A percentile compares a stretch with the other conserved stretches of the same genome.
These are phyloP conservation scores for Heloderma charlesbogerti DNA, from an alignment of 2,113 vertebrate genomes.

Conservation along the genomic window DNA sequence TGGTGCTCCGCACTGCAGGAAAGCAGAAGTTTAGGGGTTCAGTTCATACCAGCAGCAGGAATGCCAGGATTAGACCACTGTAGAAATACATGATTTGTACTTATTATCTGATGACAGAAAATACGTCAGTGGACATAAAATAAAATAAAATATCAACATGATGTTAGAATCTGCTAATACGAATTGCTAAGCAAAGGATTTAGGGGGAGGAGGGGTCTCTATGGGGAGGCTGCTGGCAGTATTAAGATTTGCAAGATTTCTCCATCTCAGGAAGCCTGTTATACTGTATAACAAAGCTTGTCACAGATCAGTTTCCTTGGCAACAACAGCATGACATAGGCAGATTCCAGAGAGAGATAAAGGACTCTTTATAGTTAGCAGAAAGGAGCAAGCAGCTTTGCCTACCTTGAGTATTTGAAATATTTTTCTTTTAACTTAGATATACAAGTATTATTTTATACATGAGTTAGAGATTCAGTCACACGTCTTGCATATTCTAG, in stretches of 20 bases:
- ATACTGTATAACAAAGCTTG: conserved; percentile 55
- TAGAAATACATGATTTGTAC: neutral
- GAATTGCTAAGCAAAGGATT: neutral
- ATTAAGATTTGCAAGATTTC: conserved; percentile 28
- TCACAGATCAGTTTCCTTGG: conserved; percentile 68
- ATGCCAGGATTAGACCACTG: neutral
- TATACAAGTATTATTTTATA: conserved; percentile 45
- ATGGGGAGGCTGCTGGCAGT: conserved; percentile 10
- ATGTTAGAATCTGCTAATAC: neutral
- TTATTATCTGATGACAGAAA: neutral
- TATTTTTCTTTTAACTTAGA: conserved; percentile 3
- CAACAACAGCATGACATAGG: conserved; percentile 62
- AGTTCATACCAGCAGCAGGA: too few relatives aligned
- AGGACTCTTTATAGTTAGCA: conserved; percentile 48
- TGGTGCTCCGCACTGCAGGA: neutral
- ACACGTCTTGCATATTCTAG: conserved; percentile 28
- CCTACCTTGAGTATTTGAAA: conserved; percentile 35
- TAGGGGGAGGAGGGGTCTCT: neutral
- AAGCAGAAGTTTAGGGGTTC: neutral
- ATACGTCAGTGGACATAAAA: neutral
- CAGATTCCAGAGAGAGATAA: conserved; percentile 54
- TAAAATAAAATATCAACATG: neutral
- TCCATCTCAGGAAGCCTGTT: conserved; percentile 57
- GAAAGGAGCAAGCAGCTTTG: conserved; percentile 36
- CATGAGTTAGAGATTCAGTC: conserved; percentile 47